Conservation (phyloP, 2,797 vertebrate species). For the Hypotaenidia okinawae region DNA sequence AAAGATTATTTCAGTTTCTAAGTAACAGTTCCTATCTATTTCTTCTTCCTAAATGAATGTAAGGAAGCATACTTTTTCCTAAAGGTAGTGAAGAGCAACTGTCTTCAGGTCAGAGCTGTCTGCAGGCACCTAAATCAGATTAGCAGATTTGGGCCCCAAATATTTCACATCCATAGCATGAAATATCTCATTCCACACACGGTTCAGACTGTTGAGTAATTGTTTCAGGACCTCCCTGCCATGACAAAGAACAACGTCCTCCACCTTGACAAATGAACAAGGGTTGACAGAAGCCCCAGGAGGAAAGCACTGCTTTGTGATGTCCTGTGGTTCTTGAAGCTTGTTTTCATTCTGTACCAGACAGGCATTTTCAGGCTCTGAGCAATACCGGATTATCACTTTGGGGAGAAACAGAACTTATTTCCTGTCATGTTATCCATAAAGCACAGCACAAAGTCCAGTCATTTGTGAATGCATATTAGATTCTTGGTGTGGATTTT, state of each 20-base stretch:
- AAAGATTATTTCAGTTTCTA: background rate
- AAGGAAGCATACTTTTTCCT: background rate
- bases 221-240: background rate
- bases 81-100: background rate
- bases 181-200: background rate
- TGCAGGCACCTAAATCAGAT: background rate
- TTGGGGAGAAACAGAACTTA: background rate
- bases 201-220: background rate
- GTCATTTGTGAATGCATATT: background rate
- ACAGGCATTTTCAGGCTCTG: background rate
- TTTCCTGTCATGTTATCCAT: background rate
- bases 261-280: background rate
- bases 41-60: background rate
- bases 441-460: background rate
- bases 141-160: background rate
- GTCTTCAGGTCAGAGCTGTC: too few species aligned
- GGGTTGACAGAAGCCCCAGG: background rate
- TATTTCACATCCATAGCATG: background rate
- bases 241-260: background rate
- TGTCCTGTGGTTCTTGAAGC: background rate
- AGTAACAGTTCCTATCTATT: background rate
- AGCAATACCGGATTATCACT: background rate
- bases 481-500: background rate
- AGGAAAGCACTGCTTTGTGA: background rate
- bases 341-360: background rate